phyloP scores from a whole-genome alignment of 2,113 vertebrate species.

The Hoplias malabaricus region DNA sequence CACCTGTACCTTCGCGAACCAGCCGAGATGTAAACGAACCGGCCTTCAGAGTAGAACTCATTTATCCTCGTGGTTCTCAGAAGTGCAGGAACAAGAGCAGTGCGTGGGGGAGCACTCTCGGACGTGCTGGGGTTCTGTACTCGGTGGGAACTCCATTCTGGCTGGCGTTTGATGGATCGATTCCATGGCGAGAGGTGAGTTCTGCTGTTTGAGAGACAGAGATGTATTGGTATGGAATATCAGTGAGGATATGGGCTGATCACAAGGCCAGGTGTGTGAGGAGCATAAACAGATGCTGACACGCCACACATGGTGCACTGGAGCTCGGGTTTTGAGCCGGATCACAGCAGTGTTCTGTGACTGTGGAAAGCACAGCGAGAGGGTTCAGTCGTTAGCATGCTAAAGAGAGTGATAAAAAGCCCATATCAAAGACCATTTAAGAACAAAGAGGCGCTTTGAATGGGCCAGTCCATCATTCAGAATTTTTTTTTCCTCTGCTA shows the following conservation, averaged over 20 bases:
- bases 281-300: background rate
- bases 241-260: conserved; percentile 4
- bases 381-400: conserved; percentile 23
- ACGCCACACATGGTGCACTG: background rate
- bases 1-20: conserved; percentile 72
- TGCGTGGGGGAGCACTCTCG: background rate
- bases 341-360: background rate
- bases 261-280: conserved; percentile 5
- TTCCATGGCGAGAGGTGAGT: background rate
- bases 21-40: conserved; percentile 55
- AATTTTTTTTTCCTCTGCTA: conserved; percentile 39
- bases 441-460: conserved; percentile 42
- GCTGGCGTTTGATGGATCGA: conserved; percentile 11
- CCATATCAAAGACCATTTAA: conserved; percentile 52
- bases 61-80: background rate
- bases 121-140: background rate
- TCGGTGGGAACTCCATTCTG: background rate
- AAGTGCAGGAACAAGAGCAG: background rate
- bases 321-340: background rate
- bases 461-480: conserved; percentile 34
- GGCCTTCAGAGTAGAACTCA: background rate
- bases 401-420: conserved; percentile 19
- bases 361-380: background rate
- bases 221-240: background rate
- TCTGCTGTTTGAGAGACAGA: conserved; percentile 4